A percentile compares a stretch with the other conserved stretches of the same genome.
These are phyloP conservation scores for Embidobia sp. DNA, from an alignment of 2,888 invertebrate species.

Conservation along the genomic window DNA sequence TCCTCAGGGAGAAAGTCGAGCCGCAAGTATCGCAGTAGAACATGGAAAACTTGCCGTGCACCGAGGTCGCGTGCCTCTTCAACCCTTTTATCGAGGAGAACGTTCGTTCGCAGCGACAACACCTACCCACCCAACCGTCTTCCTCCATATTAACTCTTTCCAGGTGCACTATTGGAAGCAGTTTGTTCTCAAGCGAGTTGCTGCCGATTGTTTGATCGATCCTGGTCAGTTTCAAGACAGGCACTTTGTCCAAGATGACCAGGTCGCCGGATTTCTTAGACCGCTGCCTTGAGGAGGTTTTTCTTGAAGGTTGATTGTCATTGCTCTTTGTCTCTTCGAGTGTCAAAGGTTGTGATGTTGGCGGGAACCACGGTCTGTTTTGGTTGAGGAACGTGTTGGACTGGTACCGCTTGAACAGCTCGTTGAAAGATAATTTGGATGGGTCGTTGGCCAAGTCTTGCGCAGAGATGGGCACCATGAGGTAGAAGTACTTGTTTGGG, in stretches of 20 bases:
- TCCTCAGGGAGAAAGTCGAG: constrained; percentile 3
- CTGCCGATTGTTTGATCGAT: too few relatives aligned
- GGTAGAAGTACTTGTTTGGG: constrained; percentile 24
- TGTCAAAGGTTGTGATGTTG: too few relatives aligned
- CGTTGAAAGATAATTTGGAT: background rate
- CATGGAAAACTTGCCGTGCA: constrained; percentile 1
- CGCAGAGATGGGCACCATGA: constrained; percentile 29
- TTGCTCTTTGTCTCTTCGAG: too few relatives aligned
- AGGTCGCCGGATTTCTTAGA: too few relatives aligned
- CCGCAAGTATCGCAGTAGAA: constrained; percentile 23
- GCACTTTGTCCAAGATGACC: constrained; percentile 34
- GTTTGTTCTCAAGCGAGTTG: background rate
- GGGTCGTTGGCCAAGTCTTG: constrained; percentile 17
- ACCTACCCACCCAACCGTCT: constrained; percentile 2
- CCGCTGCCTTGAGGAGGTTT: too few relatives aligned
- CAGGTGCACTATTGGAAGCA: background rate
- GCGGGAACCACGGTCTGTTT: too few relatives aligned
- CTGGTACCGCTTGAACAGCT: background rate
- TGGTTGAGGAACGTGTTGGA: too few relatives aligned
- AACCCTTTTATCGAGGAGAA: constrained; percentile 9
- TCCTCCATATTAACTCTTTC: background rate
- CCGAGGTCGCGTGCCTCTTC: background rate
- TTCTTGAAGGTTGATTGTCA: too few relatives aligned
- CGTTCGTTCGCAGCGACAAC: background rate
- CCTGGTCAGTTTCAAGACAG: constrained; percentile 17